Evolutionary conservation across 2,113 vertebrate species (phyloP).

Genomic region (Platichthys flesus): DNA sequence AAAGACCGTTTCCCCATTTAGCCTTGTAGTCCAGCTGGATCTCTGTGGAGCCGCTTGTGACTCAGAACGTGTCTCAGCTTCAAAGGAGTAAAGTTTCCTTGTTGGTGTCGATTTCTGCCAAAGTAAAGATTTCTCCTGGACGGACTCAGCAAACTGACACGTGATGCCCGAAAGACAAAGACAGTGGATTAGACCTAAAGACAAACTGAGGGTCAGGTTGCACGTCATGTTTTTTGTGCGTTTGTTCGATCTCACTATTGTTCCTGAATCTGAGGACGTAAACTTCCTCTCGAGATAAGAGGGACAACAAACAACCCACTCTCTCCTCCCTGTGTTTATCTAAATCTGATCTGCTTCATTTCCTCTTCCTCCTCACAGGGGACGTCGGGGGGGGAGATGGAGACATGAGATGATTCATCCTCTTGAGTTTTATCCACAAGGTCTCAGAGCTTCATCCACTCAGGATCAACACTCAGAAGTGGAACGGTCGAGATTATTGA

Average conservation of each 20-base stretch:
- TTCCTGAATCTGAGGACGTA: background rate
- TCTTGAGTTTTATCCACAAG: no score
- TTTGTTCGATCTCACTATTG: background rate
- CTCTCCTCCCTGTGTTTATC: background rate
- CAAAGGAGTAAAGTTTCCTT: slow-evolving; percentile 1
- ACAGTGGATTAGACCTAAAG: background rate
- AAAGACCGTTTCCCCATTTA: slow-evolving; percentile 17
- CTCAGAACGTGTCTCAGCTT: slow-evolving; percentile 8
- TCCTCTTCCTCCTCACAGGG: background rate
- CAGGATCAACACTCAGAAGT: no score
- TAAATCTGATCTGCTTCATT: background rate
- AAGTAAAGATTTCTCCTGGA: background rate
- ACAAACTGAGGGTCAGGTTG: slow-evolving; percentile 7
- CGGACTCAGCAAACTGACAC: background rate
- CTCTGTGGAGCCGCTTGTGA: slow-evolving; percentile 12
- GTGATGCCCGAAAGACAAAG: background rate
- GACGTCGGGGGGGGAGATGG: background rate
- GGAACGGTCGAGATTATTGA: no score
- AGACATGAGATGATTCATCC: background rate
- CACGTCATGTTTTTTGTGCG: background rate
- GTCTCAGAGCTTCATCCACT: no score
- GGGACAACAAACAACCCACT: background rate
- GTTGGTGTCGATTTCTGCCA: slow-evolving; percentile 5
- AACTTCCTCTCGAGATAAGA: background rate
- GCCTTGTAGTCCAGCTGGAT: slow-evolving; percentile 58